These are phyloP conservation scores for Clarias batrachus DNA, from an alignment of 2,113 vertebrate species.

Conservation along the genomic window DNA sequence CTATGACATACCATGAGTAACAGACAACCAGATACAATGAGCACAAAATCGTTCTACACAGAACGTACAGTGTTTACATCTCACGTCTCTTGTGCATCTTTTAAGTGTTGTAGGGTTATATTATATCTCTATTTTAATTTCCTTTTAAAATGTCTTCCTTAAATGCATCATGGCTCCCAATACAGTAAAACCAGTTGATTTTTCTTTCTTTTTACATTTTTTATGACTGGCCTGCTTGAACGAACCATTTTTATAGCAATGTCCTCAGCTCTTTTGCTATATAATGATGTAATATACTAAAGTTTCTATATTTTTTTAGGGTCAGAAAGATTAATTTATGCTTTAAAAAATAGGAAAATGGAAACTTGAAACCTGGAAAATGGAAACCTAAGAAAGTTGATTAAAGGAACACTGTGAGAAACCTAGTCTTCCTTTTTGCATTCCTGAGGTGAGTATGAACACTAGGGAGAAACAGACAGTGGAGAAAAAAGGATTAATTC, in stretches of 20 bases:
- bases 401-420: constrained; percentile 30
- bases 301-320: neutral
- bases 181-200: too few species aligned
- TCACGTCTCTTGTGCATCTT: too few species aligned
- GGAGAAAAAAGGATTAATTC: constrained; percentile 32
- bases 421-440: constrained; percentile 33
- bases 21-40: too few species aligned
- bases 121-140: too few species aligned
- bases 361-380: constrained; percentile 32
- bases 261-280: neutral
- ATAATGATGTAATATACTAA: neutral
- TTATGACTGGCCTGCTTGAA: neutral
- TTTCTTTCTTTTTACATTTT: too few species aligned
- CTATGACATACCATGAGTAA: too few species aligned
- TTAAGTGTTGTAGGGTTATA: too few species aligned
- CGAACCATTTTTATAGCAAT: neutral
- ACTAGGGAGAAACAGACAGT: constrained; percentile 31
- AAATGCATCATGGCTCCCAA: too few species aligned
- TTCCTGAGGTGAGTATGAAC: constrained; percentile 36
- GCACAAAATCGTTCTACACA: too few species aligned
- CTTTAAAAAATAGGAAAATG: neutral
- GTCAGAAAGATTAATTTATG: neutral
- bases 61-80: too few species aligned
- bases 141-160: too few species aligned
- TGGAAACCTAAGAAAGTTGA: constrained; percentile 28